phyloP scores from a whole-genome alignment of 2,888 invertebrate species.

The Lithophane leautieri region DNA sequence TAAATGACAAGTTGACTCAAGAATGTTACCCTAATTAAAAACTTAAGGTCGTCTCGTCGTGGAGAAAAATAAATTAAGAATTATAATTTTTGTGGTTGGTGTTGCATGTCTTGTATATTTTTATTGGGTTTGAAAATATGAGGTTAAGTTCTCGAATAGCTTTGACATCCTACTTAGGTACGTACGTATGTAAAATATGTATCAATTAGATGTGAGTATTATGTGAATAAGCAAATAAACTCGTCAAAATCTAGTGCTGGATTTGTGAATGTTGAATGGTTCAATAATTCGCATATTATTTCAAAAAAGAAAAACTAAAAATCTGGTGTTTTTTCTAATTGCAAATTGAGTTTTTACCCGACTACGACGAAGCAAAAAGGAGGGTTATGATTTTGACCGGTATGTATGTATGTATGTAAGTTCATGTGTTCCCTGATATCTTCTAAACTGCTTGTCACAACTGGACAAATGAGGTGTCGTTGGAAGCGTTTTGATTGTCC shows the following conservation, averaged over 20 bases:
- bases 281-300: background rate
- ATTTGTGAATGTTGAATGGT: background rate
- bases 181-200: background rate
- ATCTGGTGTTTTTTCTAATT: too few relatives aligned
- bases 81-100: background rate
- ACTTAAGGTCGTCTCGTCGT: background rate
- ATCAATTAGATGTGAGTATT: background rate
- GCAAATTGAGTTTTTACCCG: too few relatives aligned
- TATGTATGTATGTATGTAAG: too few relatives aligned
- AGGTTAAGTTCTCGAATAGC: background rate
- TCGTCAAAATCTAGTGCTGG: too few relatives aligned
- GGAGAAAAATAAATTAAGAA: background rate
- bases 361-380: too few relatives aligned
- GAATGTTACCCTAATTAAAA: slow-evolving; percentile 15
- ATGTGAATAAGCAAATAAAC: too few relatives aligned
- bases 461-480: too few relatives aligned
- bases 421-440: too few relatives aligned
- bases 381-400: too few relatives aligned
- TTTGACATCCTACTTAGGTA: background rate
- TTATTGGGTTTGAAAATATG: background rate
- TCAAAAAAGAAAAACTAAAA: too few relatives aligned
- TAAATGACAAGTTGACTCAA: slow-evolving; percentile 12
- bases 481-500: too few relatives aligned
- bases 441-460: too few relatives aligned
- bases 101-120: background rate